Percentiles rank a stretch among this genome's conserved stretches.
Evolutionary conservation across 2,113 vertebrate species (phyloP).

Genomic region (Suncus etruscus): DNA sequence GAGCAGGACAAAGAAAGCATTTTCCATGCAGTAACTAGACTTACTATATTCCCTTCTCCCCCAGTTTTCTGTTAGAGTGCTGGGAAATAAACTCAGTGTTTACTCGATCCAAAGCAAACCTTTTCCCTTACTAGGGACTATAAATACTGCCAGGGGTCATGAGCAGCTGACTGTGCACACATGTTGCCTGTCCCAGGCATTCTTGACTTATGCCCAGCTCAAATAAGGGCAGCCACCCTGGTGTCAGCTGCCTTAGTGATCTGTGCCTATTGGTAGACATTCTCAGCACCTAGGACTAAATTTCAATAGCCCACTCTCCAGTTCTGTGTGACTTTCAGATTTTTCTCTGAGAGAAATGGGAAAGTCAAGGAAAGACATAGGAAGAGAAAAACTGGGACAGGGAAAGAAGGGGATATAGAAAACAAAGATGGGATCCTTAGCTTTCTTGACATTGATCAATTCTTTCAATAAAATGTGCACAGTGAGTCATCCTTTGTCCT

Average conservation of each 20-base stretch:
- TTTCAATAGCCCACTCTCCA: neutral
- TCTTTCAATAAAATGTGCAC: neutral
- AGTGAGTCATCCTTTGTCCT: neutral
- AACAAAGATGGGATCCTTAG: neutral
- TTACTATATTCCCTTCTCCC: neutral
- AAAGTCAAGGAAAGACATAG: no score
- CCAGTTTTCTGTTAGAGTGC: neutral
- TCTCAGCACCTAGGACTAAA: neutral
- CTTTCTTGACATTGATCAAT: neutral
- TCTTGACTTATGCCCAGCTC: neutral
- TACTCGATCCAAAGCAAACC: neutral
- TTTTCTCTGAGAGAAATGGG: no score
- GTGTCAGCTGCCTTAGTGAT: neutral
- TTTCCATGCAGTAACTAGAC: neutral
- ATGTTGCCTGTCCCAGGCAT: neutral
- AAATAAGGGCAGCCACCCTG: neutral
- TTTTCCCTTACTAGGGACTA: neutral
- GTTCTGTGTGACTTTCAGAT: neutral
- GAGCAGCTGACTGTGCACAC: neutral
- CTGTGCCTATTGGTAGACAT: neutral
- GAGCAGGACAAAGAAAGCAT: neutral
- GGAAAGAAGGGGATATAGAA: neutral
- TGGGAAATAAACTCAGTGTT: neutral
- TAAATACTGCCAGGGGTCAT: neutral
- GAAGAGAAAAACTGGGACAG: neutral